Base-by-base conservation (phyloP, 2,113 vertebrate species). In the Tiliqua scincoides region DNA sequence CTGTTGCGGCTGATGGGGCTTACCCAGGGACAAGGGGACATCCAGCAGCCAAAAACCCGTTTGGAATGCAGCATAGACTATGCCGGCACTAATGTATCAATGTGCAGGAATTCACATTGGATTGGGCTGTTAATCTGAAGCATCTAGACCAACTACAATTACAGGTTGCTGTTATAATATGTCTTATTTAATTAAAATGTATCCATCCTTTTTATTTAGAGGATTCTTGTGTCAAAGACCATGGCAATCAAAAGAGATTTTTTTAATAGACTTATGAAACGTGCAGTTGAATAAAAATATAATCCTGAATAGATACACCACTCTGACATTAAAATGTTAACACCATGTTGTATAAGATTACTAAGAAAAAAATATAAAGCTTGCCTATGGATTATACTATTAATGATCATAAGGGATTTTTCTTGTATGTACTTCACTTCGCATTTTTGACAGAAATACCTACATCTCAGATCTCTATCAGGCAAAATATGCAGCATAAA, bases 291-390 rank as follows among this genome's bases (percentile, higher is more conserved):
- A 90, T 81, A 3, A 11, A 18, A 23, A 88, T 43, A 85, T 85
- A 92, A 90, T 90, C 73, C 87, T 75, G 67, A 87, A 61, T 14
- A 91, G 86, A 88, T 88, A 89, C 7, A 79, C 54, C 2, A 6
- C 74, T 77, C 32, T 90, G 85, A 89, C 88, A 48, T 62, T 89
- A 70, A 88, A 88, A 85, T 91, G 89, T 88, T 90, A 91, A 83
- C 48, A 83, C 1, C 2, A 76, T 85, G 80, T 78, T 93, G 81
- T 91, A 84, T 85, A 54, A 67, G 12, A 88, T 91, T 70, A 79
- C 76, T 89, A 6, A 35, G 79, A 80, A 67, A 91, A 91, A 93
- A 89, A 0, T 14, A 2, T 81, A 88, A 62, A n/a, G 75, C 23
- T 88, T 20, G 17, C 85, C 68, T 82, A 63, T 70, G 27, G 30